Evolutionary conservation across 92 coral and sea anemone species (phyloP).

Genomic region (Ricordea florida): DNA sequence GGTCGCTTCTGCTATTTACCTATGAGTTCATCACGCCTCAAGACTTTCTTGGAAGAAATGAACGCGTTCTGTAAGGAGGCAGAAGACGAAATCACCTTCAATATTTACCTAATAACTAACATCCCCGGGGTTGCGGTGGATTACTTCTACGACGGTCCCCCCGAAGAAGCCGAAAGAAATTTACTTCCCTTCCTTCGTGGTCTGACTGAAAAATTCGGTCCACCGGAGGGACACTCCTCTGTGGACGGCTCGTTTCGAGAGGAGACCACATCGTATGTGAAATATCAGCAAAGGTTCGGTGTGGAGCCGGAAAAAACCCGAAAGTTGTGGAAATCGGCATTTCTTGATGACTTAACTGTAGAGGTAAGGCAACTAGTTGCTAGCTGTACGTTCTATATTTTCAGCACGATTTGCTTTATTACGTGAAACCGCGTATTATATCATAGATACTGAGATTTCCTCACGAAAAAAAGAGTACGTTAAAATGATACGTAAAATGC

Average conservation of each 20-base stretch:
- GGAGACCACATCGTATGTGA: slow-evolving; percentile 2
- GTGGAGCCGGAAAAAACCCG: neutral
- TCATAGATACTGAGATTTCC: too few species aligned
- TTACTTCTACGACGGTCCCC: slow-evolving; percentile 23
- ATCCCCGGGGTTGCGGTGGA: slow-evolving; percentile 36
- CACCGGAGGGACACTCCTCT: neutral
- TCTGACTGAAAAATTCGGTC: slow-evolving; percentile 10
- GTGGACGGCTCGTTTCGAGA: neutral
- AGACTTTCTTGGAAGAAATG: neutral
- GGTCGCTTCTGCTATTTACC: slow-evolving; percentile 23
- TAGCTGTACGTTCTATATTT: too few species aligned
- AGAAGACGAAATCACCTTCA: slow-evolving; percentile 24
- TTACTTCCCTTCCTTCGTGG: slow-evolving; percentile 15
- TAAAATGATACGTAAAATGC: too few species aligned
- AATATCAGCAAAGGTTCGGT: slow-evolving; percentile 18
- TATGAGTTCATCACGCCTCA: neutral
- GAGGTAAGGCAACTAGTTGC: neutral
- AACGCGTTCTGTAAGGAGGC: slow-evolving; percentile 11
- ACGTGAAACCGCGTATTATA: too few species aligned
- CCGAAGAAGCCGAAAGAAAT: slow-evolving; percentile 13
- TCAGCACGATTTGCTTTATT: too few species aligned
- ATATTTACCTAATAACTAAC: slow-evolving; percentile 18
- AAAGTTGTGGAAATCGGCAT: slow-evolving; percentile 35
- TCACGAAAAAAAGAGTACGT: too few species aligned
- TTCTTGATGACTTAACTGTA: neutral